Percentiles rank a stretch among this genome's conserved stretches.
These are phyloP conservation scores for Orussus abietinus DNA, from an alignment of 1,140 invertebrate genomes.

Conservation along the genomic window DNA sequence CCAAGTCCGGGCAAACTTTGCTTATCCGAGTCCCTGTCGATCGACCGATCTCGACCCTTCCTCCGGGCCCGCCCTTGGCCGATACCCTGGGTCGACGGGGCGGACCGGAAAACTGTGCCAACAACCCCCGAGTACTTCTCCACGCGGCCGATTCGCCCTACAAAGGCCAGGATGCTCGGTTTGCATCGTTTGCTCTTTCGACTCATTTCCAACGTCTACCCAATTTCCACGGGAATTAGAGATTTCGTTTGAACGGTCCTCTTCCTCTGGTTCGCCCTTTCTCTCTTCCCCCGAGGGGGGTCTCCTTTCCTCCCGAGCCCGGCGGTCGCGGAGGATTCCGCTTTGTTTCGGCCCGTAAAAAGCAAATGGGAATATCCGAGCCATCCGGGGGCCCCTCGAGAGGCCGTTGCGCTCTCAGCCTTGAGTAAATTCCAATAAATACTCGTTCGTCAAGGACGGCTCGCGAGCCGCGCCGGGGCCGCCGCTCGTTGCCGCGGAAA, in stretches of 20 bases:
- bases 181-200: constrained; percentile 37
- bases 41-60: constrained; percentile 18
- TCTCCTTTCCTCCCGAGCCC: too few species aligned
- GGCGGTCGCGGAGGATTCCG: constrained; percentile 7
- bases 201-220: constrained; percentile 40
- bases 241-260: constrained; percentile 22
- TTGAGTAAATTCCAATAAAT: too few species aligned
- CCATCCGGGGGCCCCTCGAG: too few species aligned
- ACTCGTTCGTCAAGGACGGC: too few species aligned
- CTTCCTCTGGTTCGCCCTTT: neutral
- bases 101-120: too few species aligned
- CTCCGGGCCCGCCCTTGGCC: too few species aligned
- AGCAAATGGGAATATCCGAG: constrained; percentile 23
- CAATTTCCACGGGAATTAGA: constrained; percentile 33
- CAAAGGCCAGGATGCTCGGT: too few species aligned
- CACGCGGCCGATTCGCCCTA: neutral
- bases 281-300: neutral
- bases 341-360: constrained; percentile 30
- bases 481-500: too few species aligned
- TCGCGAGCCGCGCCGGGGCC: too few species aligned
- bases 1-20: constrained; percentile 17
- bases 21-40: constrained; percentile 25
- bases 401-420: too few species aligned
- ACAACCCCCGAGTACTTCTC: too few species aligned
- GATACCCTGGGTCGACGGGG: too few species aligned